Base-by-base conservation (phyloP, 2,888 invertebrate species). In the Thereva nobilitata region DNA sequence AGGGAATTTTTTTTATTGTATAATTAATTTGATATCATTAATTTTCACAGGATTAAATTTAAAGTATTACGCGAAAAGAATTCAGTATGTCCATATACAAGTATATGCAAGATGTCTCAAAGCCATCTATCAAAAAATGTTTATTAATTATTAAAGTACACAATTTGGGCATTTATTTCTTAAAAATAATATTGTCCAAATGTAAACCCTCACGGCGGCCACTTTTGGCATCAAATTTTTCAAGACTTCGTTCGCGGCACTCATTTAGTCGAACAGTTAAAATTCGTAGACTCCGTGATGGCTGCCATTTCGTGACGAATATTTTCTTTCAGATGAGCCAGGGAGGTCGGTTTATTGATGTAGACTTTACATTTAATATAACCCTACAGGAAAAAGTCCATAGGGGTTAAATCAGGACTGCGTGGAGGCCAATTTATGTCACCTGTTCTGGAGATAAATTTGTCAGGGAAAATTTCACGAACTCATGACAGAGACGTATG, bases 291-390 rank as follows among this genome's bases (percentile, higher is more conserved):
- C 47, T 47, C 9, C 47, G 47, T 47, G 47, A 47, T 47, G 47
- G 47, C 47, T 47, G 5, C n/a, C 9, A 47, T 47, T 47, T 47
- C 47, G 47, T 47, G n/a, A 47, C 47, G 47, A 5, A 47, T 47
- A 47, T 47, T 47, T 47, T 47, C 47, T 10, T 9, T 47, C 47
- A 47, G 1, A 6, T 45, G 59, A 12, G 47, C 35, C 45, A 59
- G 6, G 45, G 45, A 44, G n/a, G 59, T 59, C 59, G n/a, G n/a
- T n/a, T n/a, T n/a, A n/a, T n/a, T n/a, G n/a, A n/a, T n/a, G n/a
- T n/a, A n/a, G n/a, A n/a, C 23, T 34, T 59, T 59, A 44, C 34
- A 12, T 47, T 59, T 59, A 4, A 59, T 44, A 44, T 45, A 59
- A 8, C 45, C 45, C 59, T 34, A 59, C 34, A 59, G n/a, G n/a